A percentile compares a stretch with the other conserved stretches of the same genome.
phyloP scores from a whole-genome alignment of 2,113 vertebrate species.

The Chlamydotis undulata region DNA sequence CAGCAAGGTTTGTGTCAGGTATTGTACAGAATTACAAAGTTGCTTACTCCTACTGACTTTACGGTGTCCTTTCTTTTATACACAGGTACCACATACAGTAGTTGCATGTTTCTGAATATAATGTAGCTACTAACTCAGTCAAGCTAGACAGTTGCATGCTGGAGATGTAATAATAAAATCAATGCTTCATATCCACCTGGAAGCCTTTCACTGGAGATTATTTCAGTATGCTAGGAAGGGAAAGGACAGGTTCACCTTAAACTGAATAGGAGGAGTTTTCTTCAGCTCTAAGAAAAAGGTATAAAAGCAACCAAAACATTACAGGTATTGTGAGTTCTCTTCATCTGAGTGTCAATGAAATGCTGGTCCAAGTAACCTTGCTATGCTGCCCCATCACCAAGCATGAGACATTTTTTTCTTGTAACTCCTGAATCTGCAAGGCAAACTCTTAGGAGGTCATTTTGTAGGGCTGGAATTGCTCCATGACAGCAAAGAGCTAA shows the following conservation, averaged over 20 bases:
- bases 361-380: background rate
- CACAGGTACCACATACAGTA: background rate
- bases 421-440: background rate
- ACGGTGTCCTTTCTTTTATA: background rate
- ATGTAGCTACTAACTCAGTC: background rate
- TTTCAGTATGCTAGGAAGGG: background rate
- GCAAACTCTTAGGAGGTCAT: background rate
- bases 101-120: background rate
- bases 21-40: background rate
- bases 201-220: background rate
- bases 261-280: background rate
- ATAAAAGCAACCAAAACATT: background rate
- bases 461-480: background rate
- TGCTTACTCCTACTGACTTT: background rate
- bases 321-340: background rate
- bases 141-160: background rate
- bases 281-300: background rate
- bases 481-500: background rate
- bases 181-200: background rate
- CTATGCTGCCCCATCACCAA: background rate
- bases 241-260: background rate
- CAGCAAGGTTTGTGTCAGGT: background rate
- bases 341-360: background rate
- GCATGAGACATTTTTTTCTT: background rate
- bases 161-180: background rate